phyloP scores from a whole-genome alignment of 2,113 vertebrate species.

The Corythaixoides concolor region DNA sequence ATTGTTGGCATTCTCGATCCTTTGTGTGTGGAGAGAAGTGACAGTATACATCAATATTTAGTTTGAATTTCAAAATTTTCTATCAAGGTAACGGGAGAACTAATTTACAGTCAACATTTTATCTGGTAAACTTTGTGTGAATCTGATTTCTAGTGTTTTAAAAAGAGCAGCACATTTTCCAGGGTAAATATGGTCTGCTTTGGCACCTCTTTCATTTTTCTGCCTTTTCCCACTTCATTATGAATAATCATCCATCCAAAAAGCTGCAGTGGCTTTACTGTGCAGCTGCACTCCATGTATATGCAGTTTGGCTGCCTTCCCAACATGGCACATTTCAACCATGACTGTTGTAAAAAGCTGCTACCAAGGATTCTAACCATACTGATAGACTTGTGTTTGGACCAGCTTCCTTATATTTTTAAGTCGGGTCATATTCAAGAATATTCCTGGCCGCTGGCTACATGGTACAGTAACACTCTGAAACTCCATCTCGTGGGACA shows the following conservation, averaged over 20 bases:
- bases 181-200: not conserved
- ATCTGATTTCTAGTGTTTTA: not conserved
- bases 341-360: constrained; percentile 23
- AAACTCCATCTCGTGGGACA: not conserved
- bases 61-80: not conserved
- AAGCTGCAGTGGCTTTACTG: not conserved
- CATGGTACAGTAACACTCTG: not conserved
- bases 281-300: not conserved
- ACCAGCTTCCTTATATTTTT: not conserved
- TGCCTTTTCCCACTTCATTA: not conserved
- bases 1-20: not conserved
- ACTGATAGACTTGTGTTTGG: not conserved
- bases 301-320: constrained; percentile 33
- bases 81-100: not conserved
- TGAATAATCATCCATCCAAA: not conserved
- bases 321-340: constrained; percentile 5
- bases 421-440: constrained; percentile 8
- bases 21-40: not conserved
- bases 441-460: not conserved
- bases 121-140: not conserved
- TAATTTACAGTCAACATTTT: not conserved
- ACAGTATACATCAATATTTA: not conserved
- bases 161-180: not conserved
- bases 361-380: not conserved
- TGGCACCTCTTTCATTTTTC: not conserved